These are phyloP conservation scores for Metridium senile DNA, from an alignment of 92 coral and sea anemone genomes.

Conservation along the genomic window DNA sequence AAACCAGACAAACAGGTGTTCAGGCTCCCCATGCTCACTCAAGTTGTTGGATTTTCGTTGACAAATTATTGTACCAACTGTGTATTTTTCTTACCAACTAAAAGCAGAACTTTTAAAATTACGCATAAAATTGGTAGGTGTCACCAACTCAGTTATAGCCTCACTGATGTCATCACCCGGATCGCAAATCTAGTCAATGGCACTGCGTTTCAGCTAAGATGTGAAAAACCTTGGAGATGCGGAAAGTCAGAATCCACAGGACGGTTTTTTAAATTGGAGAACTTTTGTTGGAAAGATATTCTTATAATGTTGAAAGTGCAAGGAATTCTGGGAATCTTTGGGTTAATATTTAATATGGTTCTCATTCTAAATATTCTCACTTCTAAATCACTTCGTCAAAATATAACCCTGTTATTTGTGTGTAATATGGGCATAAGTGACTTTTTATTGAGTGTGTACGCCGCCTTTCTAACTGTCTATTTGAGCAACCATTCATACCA, in stretches of 20 bases:
- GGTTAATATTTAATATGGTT: conserved; percentile 15
- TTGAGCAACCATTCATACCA: not conserved
- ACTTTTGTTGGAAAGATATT: not conserved
- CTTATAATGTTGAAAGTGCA: not conserved
- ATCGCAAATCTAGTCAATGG: too few relatives aligned
- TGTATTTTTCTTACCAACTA: too few relatives aligned
- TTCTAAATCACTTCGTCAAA: not conserved
- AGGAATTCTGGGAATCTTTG: not conserved
- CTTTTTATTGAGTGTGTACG: conserved; percentile 26
- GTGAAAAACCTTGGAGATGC: not conserved
- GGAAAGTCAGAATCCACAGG: not conserved
- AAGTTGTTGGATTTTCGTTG: not conserved
- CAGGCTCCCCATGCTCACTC: not conserved
- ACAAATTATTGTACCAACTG: not conserved
- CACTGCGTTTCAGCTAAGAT: too few relatives aligned
- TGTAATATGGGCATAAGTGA: conserved; percentile 49
- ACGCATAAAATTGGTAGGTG: too few relatives aligned
- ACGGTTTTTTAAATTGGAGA: not conserved
- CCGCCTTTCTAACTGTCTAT: conserved; percentile 31
- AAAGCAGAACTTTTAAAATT: too few relatives aligned
- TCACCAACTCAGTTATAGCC: too few relatives aligned
- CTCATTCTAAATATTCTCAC: conserved; percentile 11
- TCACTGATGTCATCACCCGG: too few relatives aligned
- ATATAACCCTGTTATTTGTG: conserved; percentile 30
- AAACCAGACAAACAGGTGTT: not conserved